Conservation (phyloP, 2,888 invertebrate genomes). For the Rhagophthalmus giganteus region DNA sequence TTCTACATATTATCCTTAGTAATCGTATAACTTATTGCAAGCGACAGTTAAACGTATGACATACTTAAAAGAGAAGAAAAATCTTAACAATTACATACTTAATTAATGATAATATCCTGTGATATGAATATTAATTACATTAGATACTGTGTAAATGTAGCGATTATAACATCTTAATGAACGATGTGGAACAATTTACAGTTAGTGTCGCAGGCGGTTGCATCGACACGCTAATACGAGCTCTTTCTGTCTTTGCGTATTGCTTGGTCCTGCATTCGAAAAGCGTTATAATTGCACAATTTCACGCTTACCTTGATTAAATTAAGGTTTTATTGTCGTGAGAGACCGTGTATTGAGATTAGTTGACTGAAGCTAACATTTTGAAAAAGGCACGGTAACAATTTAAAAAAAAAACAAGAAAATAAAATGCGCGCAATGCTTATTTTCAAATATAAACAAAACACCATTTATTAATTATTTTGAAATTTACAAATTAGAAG, state of each 20-base stretch:
- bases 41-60: background rate
- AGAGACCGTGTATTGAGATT: background rate
- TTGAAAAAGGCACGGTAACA: background rate
- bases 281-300: conserved; percentile 22
- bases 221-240: conserved; percentile 15
- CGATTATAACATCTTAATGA: conserved; percentile 24
- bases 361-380: no score
- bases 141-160: conserved; percentile 16
- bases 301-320: conserved; percentile 20
- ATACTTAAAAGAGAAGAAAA: background rate
- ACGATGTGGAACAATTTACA: conserved; percentile 22
- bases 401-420: background rate
- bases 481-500: no score
- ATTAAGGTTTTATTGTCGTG: conserved; percentile 11
- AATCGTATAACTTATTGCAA: background rate
- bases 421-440: background rate
- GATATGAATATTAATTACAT: no score
- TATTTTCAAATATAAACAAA: background rate
- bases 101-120: no score
- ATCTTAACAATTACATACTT: no score
- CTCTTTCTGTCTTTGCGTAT: conserved; percentile 7
- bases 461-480: background rate
- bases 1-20: no score
- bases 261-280: conserved; percentile 14
- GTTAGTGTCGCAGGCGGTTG: conserved; percentile 33